Percentiles rank a stretch among this genome's conserved stretches.
These are phyloP conservation scores for Pterocles gutturalis DNA, from an alignment of 2,113 vertebrate genomes.

Conservation along the genomic window DNA sequence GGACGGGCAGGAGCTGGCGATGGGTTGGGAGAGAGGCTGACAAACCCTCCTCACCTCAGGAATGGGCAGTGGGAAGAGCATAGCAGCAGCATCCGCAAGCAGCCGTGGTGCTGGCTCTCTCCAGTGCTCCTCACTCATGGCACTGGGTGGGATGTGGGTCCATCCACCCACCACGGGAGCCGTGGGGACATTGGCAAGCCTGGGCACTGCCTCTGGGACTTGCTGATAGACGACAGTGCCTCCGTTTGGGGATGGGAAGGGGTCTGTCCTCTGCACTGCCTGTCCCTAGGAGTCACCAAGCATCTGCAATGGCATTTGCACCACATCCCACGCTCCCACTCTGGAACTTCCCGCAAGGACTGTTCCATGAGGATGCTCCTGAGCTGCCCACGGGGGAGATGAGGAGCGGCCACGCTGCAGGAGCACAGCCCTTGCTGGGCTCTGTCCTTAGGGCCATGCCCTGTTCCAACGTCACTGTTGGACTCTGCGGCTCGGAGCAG, in stretches of 20 bases:
- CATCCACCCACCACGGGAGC: background rate
- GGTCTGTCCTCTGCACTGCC: background rate
- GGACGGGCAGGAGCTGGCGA: background rate
- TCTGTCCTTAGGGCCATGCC: background rate
- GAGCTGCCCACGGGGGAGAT: background rate
- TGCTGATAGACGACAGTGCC: fast-evolving
- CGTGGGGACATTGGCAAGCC: background rate
- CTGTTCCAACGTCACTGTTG: fast-evolving
- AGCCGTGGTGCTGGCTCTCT: background rate
- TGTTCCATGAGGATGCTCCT: fast-evolving
- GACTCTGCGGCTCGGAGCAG: fast-evolving
- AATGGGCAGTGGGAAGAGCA: fast-evolving
- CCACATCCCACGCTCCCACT: fast-evolving
- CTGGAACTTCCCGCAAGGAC: background rate
- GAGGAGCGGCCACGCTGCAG: background rate
- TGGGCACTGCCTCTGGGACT: background rate
- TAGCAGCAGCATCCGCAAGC: background rate
- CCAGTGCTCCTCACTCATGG: background rate
- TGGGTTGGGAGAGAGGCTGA: fast-evolving
- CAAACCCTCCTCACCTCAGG: background rate
- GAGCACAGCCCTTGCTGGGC: fast-evolving
- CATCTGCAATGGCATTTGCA: fast-evolving
- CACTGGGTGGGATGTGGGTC: fast-evolving
- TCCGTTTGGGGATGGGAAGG: background rate
- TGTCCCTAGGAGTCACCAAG: background rate